Evolutionary conservation across 2,113 vertebrate species (phyloP).

Genomic region (Nansenia antarctica): DNA sequence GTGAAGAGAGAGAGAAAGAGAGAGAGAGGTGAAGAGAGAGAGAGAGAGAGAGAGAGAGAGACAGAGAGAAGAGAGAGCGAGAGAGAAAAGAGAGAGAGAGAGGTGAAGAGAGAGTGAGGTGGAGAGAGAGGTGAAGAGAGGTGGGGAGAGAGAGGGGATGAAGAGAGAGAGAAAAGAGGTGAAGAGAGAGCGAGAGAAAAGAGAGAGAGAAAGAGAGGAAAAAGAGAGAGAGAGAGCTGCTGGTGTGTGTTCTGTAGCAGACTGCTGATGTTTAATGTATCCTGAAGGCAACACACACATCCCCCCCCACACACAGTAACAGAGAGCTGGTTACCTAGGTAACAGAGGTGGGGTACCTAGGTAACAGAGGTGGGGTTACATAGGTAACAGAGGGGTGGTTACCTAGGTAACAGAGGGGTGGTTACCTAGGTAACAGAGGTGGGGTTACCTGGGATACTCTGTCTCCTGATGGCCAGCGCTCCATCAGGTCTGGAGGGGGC

Average conservation of each 20-base stretch:
- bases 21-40: neutral
- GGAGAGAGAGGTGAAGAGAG: too few relatives aligned
- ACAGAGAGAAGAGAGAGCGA: too few relatives aligned
- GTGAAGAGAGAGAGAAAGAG: too few relatives aligned
- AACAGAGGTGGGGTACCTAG: too few relatives aligned
- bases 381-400: neutral
- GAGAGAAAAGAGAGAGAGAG: neutral
- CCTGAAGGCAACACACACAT: neutral
- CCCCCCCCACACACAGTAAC: neutral
- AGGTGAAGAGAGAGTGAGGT: too few relatives aligned
- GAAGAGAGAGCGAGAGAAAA: too few relatives aligned
- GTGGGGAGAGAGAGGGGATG: too few relatives aligned
- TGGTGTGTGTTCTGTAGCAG: neutral
- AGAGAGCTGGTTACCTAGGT: too few relatives aligned
- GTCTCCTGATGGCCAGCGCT: constrained; percentile 94
- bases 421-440: constrained; percentile 1
- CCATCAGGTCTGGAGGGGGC: constrained; percentile 91
- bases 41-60: too few relatives aligned
- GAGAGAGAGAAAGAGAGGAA: neutral
- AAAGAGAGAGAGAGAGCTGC: neutral
- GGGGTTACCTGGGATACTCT: constrained; percentile 94
- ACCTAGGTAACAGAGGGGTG: neutral
- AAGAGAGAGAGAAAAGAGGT: neutral
- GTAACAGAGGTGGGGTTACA: too few relatives aligned
- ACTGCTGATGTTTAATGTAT: neutral